Evolutionary conservation across 1,140 invertebrate species (phyloP).

Genomic region (Bombus confusus): DNA sequence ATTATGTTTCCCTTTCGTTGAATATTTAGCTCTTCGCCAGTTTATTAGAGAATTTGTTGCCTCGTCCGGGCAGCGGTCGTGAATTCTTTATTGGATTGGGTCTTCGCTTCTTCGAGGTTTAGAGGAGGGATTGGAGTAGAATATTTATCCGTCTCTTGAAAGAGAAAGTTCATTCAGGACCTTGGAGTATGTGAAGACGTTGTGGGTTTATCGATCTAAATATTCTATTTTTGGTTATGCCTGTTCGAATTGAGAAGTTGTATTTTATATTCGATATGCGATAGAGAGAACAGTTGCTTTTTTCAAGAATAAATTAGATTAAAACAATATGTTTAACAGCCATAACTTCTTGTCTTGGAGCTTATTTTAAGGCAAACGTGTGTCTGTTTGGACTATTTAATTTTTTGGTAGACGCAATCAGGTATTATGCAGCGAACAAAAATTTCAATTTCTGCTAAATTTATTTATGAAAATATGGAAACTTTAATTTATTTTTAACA

Average conservation of each 20-base stretch:
- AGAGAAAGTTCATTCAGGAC: background rate
- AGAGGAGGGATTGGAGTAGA: background rate
- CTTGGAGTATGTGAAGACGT: background rate
- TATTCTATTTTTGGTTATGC: background rate
- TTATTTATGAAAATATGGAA: too few relatives aligned
- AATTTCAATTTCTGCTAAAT: too few relatives aligned
- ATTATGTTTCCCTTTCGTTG: background rate
- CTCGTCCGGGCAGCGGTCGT: background rate
- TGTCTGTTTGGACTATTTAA: too few relatives aligned
- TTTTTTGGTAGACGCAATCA: too few relatives aligned
- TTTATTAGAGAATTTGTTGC: constrained; percentile 26
- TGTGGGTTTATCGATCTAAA: background rate
- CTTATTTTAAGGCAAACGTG: too few relatives aligned
- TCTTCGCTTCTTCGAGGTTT: background rate
- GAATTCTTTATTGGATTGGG: background rate
- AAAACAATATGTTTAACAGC: too few relatives aligned
- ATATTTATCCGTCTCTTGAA: background rate
- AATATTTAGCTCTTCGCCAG: background rate
- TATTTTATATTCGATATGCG: background rate
- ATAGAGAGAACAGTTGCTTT: background rate
- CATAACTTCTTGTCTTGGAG: too few relatives aligned
- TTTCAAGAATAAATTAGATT: too few relatives aligned
- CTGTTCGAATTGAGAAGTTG: background rate
- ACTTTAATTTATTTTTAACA: too few relatives aligned
- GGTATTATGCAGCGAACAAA: too few relatives aligned